These are phyloP conservation scores for Corynorhinus townsendii DNA, from an alignment of 2,113 vertebrate genomes.

Conservation along the genomic window DNA sequence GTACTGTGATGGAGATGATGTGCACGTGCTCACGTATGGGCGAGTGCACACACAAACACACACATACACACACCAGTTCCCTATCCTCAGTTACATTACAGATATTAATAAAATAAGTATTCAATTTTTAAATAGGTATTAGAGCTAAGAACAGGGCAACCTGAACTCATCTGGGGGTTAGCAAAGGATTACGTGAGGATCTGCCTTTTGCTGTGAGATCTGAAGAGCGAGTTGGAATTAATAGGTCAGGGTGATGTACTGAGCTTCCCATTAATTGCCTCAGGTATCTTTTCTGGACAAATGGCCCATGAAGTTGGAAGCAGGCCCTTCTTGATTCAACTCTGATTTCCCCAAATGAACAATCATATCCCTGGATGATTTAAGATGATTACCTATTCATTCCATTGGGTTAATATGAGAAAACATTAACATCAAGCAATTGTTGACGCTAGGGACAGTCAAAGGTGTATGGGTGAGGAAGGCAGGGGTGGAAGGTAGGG, in stretches of 20 bases:
- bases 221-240: neutral
- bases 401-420: neutral
- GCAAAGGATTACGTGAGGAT: neutral
- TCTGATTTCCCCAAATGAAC: neutral
- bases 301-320: neutral
- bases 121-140: neutral
- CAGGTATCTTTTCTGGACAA: neutral
- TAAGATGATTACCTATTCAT: neutral
- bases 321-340: neutral
- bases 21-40: fast-evolving
- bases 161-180: neutral
- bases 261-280: neutral
- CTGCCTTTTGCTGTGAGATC: neutral
- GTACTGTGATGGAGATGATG: neutral
- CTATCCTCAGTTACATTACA: neutral
- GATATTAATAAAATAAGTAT: neutral
- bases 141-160: neutral
- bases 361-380: neutral
- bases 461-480: neutral
- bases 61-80: neutral
- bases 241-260: neutral
- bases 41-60: neutral
- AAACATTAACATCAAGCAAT: neutral
- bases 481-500: neutral
- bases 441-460: neutral